These are phyloP conservation scores for Podilymbus podiceps DNA, from an alignment of 2,113 vertebrate genomes.

Conservation along the genomic window DNA sequence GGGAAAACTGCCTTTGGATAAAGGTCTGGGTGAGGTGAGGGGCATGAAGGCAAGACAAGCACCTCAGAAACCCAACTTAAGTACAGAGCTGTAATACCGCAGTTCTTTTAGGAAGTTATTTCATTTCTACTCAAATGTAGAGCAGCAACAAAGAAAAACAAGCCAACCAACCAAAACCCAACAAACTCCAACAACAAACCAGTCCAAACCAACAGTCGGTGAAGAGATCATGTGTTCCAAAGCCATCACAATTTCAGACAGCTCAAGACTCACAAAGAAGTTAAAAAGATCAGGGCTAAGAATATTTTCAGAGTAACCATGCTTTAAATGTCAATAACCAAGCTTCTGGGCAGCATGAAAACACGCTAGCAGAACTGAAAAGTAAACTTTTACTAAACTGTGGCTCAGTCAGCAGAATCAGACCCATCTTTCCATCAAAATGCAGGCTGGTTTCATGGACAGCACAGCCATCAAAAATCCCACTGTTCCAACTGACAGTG, in stretches of 20 bases:
- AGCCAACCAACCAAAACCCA: neutral
- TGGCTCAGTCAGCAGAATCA: neutral
- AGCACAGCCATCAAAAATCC: neutral
- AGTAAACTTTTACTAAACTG: neutral
- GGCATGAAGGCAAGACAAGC: fast-evolving
- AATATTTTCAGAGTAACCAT: neutral
- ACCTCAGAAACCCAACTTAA: neutral
- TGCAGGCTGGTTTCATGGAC: neutral
- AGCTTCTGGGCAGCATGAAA: neutral
- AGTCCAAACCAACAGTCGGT: neutral
- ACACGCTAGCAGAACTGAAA: neutral
- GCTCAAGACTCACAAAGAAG: neutral
- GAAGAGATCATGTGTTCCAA: neutral
- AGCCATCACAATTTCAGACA: neutral
- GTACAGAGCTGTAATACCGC: fast-evolving
- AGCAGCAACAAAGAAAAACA: neutral
- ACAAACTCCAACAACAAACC: neutral
- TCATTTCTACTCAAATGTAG: neutral
- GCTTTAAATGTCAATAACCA: neutral
- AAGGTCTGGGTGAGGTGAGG: neutral
- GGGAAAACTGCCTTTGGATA: neutral
- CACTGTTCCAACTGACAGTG: neutral
- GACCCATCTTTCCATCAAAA: neutral
- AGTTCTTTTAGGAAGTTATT: neutral
- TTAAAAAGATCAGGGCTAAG: neutral